Evolutionary conservation across 1,140 invertebrate genomes (phyloP).

Genomic region (Zaprionus taronus): DNA sequence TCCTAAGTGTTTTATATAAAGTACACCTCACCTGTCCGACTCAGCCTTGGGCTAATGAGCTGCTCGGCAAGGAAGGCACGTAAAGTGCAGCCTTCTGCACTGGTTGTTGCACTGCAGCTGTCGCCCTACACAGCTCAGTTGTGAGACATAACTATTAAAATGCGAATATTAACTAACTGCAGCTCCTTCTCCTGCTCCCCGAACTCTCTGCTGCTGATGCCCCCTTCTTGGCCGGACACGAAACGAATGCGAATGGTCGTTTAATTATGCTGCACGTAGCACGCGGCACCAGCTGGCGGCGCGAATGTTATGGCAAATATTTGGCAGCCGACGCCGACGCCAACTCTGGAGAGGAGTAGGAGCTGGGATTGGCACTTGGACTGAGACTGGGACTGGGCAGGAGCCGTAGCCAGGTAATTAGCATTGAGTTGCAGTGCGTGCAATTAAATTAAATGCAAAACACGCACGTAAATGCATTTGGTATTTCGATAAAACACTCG

Average conservation of each 20-base stretch:
- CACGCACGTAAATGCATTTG: slow-evolving; percentile 30
- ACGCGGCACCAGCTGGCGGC: slow-evolving; percentile 38
- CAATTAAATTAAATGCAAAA: slow-evolving; percentile 67
- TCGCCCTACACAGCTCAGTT: slow-evolving; percentile 1
- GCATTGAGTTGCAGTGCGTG: slow-evolving; percentile 33
- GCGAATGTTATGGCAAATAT: slow-evolving; percentile 66
- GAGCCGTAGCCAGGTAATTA: slow-evolving; percentile 5
- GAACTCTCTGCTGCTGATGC: neutral
- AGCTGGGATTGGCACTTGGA: neutral
- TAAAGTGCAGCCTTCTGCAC: slow-evolving; percentile 20
- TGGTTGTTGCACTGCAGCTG: slow-evolving; percentile 7
- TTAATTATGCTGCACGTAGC: slow-evolving; percentile 69
- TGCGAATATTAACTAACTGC: slow-evolving; percentile 38
- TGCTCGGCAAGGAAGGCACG: slow-evolving; percentile 32
- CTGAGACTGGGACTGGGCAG: neutral
- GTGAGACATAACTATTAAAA: slow-evolving; percentile 35
- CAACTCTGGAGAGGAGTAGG: neutral
- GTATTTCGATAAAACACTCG: slow-evolving; percentile 27
- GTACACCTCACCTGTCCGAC: neutral
- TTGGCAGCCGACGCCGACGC: neutral
- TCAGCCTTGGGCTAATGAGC: slow-evolving; percentile 7
- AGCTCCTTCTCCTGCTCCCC: neutral
- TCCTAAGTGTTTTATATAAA: neutral
- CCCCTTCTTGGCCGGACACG: slow-evolving; percentile 31
- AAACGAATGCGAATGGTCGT: slow-evolving; percentile 60